A percentile compares a stretch with the other conserved stretches of the same genome.
Evolutionary conservation across 1,140 invertebrate genomes (phyloP).

Genomic region (Odontomachus brunneus): DNA sequence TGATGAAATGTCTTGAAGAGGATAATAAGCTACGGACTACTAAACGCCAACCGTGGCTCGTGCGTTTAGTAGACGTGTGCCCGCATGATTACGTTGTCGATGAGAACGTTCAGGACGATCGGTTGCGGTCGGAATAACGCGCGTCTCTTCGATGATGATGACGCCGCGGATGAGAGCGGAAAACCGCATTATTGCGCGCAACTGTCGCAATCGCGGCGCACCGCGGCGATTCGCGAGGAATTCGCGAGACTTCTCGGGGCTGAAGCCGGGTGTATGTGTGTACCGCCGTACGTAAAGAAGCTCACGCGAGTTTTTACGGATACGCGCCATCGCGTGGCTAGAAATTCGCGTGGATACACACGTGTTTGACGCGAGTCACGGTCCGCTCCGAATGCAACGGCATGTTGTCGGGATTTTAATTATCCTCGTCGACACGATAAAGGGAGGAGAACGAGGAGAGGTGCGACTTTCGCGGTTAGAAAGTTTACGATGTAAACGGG

Average conservation of each 20-base stretch:
- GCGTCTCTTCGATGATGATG: not conserved
- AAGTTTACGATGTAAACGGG: conserved; percentile 48
- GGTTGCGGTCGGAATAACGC: conserved; percentile 43
- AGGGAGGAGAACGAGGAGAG: not conserved
- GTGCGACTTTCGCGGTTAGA: conserved; percentile 45
- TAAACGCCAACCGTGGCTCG: conserved; percentile 25
- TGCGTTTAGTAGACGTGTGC: conserved; percentile 41
- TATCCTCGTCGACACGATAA: conserved; percentile 7
- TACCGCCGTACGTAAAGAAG: not conserved
- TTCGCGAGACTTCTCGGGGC: conserved; percentile 26
- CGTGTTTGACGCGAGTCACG: no score
- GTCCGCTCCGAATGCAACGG: not conserved
- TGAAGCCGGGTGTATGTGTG: no score
- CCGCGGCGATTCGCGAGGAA: conserved; percentile 25
- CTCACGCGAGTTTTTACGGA: conserved; percentile 1
- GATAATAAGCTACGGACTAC: not conserved
- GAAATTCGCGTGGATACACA: conserved; percentile 3
- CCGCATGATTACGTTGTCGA: not conserved
- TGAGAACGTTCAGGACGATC: conserved; percentile 41
- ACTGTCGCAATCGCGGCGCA: no score
- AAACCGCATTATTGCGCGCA: conserved; percentile 62
- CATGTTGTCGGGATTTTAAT: conserved; percentile 39
- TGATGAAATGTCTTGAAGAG: not conserved
- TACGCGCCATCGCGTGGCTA: not conserved
- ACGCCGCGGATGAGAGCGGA: conserved; percentile 9